These are phyloP conservation scores for Furnarius figulus DNA, from an alignment of 2,113 vertebrate species.

Conservation along the genomic window DNA sequence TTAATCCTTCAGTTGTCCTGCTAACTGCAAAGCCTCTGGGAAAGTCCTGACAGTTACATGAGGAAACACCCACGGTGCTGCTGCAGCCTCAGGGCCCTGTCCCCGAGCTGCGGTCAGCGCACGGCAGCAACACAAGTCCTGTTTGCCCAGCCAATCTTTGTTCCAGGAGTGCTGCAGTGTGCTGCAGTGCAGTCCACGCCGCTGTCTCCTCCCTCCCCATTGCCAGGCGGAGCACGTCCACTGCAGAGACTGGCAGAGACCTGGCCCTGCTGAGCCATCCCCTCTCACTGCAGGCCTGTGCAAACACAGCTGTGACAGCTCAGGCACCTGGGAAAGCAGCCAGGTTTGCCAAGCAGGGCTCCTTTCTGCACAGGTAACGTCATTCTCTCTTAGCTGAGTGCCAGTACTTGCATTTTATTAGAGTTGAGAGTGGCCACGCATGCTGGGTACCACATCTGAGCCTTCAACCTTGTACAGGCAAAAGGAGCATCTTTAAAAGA, in stretches of 20 bases:
- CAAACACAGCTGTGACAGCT: neutral
- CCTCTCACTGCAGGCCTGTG: neutral
- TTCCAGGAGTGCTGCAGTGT: slow-evolving; percentile 83
- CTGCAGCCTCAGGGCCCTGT: rapidly evolving
- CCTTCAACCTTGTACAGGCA: neutral
- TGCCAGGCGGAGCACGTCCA: slow-evolving; percentile 81
- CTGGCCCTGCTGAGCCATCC: slow-evolving; percentile 12
- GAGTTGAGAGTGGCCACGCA: neutral
- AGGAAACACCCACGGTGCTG: rapidly evolving
- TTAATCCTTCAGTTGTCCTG: neutral
- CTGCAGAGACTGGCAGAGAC: slow-evolving; percentile 76
- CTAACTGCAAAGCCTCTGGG: neutral
- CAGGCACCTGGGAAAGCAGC: neutral
- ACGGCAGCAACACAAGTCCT: neutral
- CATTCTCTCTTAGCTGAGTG: neutral
- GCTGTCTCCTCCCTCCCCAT: slow-evolving; percentile 71
- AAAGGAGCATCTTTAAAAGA: neutral
- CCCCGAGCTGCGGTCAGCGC: neutral
- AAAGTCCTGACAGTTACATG: rapidly evolving
- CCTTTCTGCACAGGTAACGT: neutral
- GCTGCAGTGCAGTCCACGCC: slow-evolving; percentile 84
- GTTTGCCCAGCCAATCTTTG: slow-evolving; percentile 75
- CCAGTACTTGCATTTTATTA: neutral
- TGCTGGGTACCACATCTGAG: rapidly evolving
- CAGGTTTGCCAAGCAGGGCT: neutral